Evolutionary conservation across 2,888 invertebrate genomes (phyloP).

Genomic region (Rapana venosa): DNA sequence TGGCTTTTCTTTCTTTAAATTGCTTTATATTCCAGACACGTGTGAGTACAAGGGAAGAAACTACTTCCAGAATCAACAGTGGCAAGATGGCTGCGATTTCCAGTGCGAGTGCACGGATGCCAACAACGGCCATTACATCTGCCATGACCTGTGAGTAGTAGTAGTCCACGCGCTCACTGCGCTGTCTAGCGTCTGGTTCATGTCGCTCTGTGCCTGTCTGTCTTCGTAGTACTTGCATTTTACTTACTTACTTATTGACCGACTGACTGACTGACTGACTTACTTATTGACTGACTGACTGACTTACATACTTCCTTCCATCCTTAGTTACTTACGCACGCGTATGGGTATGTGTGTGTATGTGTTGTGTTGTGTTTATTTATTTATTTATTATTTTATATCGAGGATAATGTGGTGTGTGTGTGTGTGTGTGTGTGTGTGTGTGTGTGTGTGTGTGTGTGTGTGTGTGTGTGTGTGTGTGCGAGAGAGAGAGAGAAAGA

Average conservation of each 20-base stretch:
- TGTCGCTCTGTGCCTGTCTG: background rate
- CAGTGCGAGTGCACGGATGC: slow-evolving; percentile 64
- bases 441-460: background rate
- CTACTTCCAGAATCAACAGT: slow-evolving; percentile 66
- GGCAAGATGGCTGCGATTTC: slow-evolving; percentile 66
- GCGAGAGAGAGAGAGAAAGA: too few relatives aligned
- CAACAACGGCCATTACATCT: slow-evolving; percentile 61
- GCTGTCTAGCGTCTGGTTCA: background rate
- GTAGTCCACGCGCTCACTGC: background rate
- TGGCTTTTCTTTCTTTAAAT: background rate
- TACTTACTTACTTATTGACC: too few relatives aligned
- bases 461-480: too few relatives aligned
- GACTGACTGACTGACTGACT: too few relatives aligned
- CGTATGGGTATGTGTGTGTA: background rate
- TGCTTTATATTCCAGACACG: slow-evolving; percentile 54
- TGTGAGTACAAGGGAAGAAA: slow-evolving; percentile 63
- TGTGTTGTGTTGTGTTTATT: too few relatives aligned
- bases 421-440: background rate
- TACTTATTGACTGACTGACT: too few relatives aligned
- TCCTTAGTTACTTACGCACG: too few relatives aligned
- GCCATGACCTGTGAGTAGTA: slow-evolving; percentile 56
- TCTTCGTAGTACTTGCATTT: background rate
- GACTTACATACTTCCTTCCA: too few relatives aligned
- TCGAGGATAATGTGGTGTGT: too few relatives aligned
- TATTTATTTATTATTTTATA: too few relatives aligned